Evolutionary conservation across 2,113 vertebrate genomes (phyloP), one percentile per base, ranked within the genome.

Genomic region (Xenopus borealis): DNA sequence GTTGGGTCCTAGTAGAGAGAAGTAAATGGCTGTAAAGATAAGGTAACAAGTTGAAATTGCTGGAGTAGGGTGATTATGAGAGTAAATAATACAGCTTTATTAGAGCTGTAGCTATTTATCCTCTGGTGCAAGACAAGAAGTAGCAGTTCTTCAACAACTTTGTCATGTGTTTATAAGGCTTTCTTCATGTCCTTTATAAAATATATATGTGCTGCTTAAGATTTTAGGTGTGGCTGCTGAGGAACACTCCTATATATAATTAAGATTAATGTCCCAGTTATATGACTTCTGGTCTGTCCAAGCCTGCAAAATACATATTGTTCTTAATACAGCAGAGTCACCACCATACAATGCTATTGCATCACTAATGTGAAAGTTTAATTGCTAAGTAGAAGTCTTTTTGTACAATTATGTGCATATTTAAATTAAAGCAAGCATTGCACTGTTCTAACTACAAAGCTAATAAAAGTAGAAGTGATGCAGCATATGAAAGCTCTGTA

Each of bases 161-260:
- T 73, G 52, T 13, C 7, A 23, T 44, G 72, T 44, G 30, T 73
- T 73, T 73, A 73, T 59, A 18, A 55, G 53, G 62, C 72, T 66
- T 75, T 75, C 58, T 50, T 67, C 13, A 18, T 3, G 20, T 18
- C 65, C 50, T 50, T 47, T 67, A 67, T 47, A 67, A 50, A 16
- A n/a, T 18, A 11, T 67, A 6, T 61, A 75, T 61, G 66, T 68
- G 72, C 17, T 30, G 27, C n/a, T 13, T n/a, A 27, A 65, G 30
- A 50, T 40, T 55, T 68, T 59, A 50, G 64, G 64, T 67, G 72
- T 64, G 53, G 64, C 64, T 45, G 53, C 12, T 23, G 46, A 45
- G 65, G 46, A 67, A 67, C 46, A 67, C 72, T 30, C 55, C 64
- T 55, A 47, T 55, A 27, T 27, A 10, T 27, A 57, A 66, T 58